Base-by-base conservation (phyloP, 2,888 invertebrate genomes). In the Limnephilus lunatus region DNA sequence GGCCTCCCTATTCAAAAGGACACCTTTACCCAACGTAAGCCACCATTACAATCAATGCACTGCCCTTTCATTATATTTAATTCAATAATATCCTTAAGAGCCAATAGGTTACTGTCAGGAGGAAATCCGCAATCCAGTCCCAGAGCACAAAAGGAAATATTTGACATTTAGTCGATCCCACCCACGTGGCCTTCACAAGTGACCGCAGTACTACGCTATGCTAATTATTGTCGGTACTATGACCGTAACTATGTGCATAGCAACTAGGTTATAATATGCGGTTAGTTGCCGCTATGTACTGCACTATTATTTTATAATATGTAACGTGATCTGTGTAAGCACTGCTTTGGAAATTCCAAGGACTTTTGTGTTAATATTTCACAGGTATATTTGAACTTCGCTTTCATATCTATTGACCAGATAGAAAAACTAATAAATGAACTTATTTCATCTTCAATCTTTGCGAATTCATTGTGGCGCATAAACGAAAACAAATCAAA, bases 131-230 rank as follows among this genome's bases (percentile, higher is more conserved):
- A 83, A 83, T 83, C 32, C 83, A 15, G 31, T 4, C 12, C 82
- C 14, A 9, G 83, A 25, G 35, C 83, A 31, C 31, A 32, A 30
- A 82, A 2, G 82, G 31, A 82, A 32, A 32, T 30, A 32, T 31
- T 31, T 83, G 83, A 83, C 35, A 83, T 83, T 83, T 83, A 83
- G 83, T 83, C 83, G 19, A 35, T 30, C 83, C 83, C 83, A 83
- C 83, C 83, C 83, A 83, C 83, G 83, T 35, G 83, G 25, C 83
- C 83, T 83, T 25, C 35, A 83, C 31, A 31, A 31, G 35, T 83
- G 83, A 83, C 83, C 83, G 32, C 35, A 83, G 19, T 31, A 35
- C 83, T 31, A 35, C 83, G 35, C 83, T 31, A 31, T 83, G 83
- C 83, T 14, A 83, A 31, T 83, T 83, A 32, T 53, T 53, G 19